Percentiles rank a stretch among this genome's conserved stretches.
phyloP scores from a whole-genome alignment of 2,113 vertebrate species.

The Oncorhynchus masou region DNA sequence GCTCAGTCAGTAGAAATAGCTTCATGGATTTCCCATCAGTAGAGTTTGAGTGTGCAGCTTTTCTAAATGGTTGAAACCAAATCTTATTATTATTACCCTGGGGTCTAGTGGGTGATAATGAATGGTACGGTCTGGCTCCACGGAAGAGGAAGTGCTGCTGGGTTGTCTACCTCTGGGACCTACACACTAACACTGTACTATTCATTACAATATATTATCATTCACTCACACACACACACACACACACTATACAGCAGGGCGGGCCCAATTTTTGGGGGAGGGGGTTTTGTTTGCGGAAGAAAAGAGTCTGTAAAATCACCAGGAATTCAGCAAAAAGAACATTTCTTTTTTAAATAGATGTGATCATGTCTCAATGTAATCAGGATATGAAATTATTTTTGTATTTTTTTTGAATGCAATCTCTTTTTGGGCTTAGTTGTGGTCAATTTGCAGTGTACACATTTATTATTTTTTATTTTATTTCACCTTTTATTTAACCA shows the following conservation, averaged over 20 bases:
- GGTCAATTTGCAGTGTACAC: too few species aligned
- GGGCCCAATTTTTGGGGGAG: too few species aligned
- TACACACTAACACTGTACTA: background rate
- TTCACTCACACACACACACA: background rate
- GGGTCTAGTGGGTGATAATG: slow-evolving; percentile 19
- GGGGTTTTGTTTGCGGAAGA: too few species aligned
- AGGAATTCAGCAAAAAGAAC: too few species aligned
- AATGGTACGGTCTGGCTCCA: slow-evolving; percentile 8
- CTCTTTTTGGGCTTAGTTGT: too few species aligned
- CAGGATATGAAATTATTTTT: too few species aligned
- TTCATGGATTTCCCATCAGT: slow-evolving; percentile 29
- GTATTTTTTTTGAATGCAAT: rapidly evolving
- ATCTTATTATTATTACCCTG: slow-evolving; percentile 22
- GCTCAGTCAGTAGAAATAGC: slow-evolving; percentile 17
- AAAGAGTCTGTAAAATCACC: too few species aligned
- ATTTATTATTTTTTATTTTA: too few species aligned
- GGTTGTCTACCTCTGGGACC: background rate
- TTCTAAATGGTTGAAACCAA: slow-evolving; percentile 38
- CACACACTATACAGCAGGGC: background rate
- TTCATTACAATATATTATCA: background rate
- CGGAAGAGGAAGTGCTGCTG: slow-evolving; percentile 6
- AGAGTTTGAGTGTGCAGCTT: slow-evolving; percentile 10
- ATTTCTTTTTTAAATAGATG: too few species aligned
- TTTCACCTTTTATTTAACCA: too few species aligned
- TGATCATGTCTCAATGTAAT: too few species aligned